Base-by-base conservation (phyloP, 2,113 vertebrate genomes). In the Aptenodytes forsteri region DNA sequence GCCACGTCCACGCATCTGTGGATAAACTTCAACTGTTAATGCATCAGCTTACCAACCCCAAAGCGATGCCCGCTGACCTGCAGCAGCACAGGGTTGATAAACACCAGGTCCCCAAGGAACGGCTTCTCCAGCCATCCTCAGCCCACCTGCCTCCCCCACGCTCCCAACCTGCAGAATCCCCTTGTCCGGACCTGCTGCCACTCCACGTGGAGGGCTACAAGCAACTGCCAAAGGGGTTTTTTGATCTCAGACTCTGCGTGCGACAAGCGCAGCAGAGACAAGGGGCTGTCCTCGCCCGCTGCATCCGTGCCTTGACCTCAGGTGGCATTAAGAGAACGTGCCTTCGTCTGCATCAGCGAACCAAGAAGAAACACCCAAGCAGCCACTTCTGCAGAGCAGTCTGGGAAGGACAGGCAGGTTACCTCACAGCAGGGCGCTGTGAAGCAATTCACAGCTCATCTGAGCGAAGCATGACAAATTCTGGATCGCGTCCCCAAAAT, bases 401-500 rank as follows among this genome's bases (percentile, higher is more conserved):
- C 66, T 36, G 54, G 30, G 61, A 50, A 75, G 67, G n/a, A 36
- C 36, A 52, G 34, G 12, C 13, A 34, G 32, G 36, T 23, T 25
- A 36, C n/a, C 34, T 29, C 5, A 36, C 36, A 36, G 6, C 25
- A 49, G 25, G 34, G 38, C 2, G 4, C 56, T 46, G 38, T 3
- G 25, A 73, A 25, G 20, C 61, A 38, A 70, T 17, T 49, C 62
- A 77, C 40, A 56, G 30, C 76, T 85, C 58, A n/a, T 12, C 40
- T 6, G 14, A 73, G 26, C 38, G 34, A 46, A 73, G 34, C 30
- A 4, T 8, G 21, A 26, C 55, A 40, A 52, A 56, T 61, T 62
- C 42, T 32, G 42, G 40, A 67, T 40, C 1, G 0, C 1, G 4
- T 15, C 47, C 82, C 29, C 2, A 0, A 56, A 67, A 72, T 29